A percentile compares a stretch with the other conserved stretches of the same genome.
These are phyloP conservation scores for Machimus atricapillus DNA, from an alignment of 2,888 invertebrate species.

Conservation along the genomic window DNA sequence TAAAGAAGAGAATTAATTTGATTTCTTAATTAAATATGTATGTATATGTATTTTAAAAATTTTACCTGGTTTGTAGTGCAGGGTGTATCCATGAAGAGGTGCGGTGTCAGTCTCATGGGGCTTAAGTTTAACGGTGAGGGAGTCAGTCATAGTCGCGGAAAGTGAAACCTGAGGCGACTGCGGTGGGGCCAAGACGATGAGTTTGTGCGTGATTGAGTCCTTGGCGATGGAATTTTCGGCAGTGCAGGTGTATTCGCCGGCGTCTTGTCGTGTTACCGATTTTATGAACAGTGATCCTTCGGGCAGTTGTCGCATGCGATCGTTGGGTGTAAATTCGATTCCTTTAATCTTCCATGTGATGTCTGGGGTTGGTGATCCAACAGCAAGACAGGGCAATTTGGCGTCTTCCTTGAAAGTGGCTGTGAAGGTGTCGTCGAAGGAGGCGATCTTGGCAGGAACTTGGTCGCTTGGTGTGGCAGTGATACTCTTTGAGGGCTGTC, in stretches of 20 bases:
- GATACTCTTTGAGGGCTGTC: slow-evolving; percentile 87
- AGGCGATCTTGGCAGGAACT: slow-evolving; percentile 93
- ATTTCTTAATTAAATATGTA: background rate
- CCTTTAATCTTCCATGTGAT: slow-evolving; percentile 91
- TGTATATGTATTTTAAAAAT: background rate
- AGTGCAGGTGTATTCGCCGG: slow-evolving; percentile 92
- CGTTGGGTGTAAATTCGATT: slow-evolving; percentile 77
- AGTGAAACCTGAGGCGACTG: slow-evolving; percentile 78
- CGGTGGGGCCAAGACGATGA: slow-evolving; percentile 81
- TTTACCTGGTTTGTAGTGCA: slow-evolving; percentile 82
- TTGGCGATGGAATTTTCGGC: slow-evolving; percentile 93
- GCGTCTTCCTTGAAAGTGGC: slow-evolving; percentile 92
- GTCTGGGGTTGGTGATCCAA: slow-evolving; percentile 89
- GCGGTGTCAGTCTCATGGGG: slow-evolving; percentile 81
- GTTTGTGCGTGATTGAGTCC: slow-evolving; percentile 88
- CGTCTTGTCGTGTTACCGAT: slow-evolving; percentile 86
- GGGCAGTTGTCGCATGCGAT: slow-evolving; percentile 82
- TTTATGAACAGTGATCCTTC: slow-evolving; percentile 92
- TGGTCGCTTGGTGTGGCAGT: slow-evolving; percentile 78
- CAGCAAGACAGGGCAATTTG: slow-evolving; percentile 88
- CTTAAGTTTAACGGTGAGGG: slow-evolving; percentile 75
- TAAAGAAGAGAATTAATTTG: background rate
- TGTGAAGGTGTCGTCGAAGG: slow-evolving; percentile 92
- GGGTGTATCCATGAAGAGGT: slow-evolving; percentile 89
- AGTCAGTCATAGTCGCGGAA: slow-evolving; percentile 77